A percentile compares a stretch with the other conserved stretches of the same genome.
These are phyloP conservation scores for Mohoua ochrocephala DNA, from an alignment of 2,113 vertebrate species.

Conservation along the genomic window DNA sequence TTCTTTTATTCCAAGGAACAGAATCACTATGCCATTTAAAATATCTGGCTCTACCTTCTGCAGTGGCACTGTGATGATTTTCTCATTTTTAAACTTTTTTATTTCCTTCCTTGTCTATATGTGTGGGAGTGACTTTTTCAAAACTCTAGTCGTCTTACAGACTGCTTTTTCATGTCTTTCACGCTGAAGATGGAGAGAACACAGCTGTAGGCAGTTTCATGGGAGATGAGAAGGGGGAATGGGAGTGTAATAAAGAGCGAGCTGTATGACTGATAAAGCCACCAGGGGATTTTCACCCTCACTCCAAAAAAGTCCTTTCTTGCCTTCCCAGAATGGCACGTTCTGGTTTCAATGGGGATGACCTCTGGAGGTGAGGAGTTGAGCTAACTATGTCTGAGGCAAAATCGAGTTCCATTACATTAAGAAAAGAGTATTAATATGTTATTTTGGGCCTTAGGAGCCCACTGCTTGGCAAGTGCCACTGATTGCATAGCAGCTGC, in stretches of 20 bases:
- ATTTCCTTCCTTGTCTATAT: not conserved
- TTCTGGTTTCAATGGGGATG: not conserved
- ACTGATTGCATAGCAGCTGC: not conserved
- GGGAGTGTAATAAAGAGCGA: not conserved
- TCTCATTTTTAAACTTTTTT: not conserved
- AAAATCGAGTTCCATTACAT: not conserved
- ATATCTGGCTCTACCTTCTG: not conserved
- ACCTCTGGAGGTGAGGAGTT: not conserved
- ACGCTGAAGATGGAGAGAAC: not conserved
- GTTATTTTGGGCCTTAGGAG: not conserved
- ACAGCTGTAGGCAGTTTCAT: conserved; percentile 15
- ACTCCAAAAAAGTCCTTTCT: not conserved
- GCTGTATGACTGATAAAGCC: not conserved
- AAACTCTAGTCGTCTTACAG: not conserved
- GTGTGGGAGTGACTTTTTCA: conserved; percentile 1
- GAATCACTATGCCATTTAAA: not conserved
- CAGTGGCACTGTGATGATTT: not conserved
- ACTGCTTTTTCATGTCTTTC: conserved; percentile 10
- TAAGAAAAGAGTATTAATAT: not conserved
- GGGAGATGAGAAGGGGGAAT: not conserved
- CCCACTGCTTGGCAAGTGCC: not conserved
- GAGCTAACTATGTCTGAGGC: not conserved
- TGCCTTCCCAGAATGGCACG: not conserved
- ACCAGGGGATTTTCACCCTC: not conserved
- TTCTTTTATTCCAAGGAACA: not conserved